Conservation (phyloP, 2,888 invertebrate genomes). For the Lycaena phlaeas region DNA sequence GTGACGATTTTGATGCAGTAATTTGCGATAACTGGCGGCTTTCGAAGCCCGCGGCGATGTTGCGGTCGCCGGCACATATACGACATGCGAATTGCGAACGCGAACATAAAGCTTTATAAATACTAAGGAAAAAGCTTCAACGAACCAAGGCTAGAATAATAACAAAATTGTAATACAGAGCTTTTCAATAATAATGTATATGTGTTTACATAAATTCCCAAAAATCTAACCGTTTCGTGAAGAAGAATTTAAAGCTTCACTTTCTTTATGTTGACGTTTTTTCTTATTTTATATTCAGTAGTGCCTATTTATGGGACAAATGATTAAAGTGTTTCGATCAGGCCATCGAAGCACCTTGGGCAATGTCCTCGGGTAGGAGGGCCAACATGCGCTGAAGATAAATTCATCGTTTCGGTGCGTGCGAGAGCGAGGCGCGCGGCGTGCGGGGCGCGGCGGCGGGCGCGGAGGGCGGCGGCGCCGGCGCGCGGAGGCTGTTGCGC, state of each 20-base stretch:
- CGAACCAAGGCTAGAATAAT: neutral
- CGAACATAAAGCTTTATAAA: slow-evolving; percentile 3
- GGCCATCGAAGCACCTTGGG: slow-evolving; percentile 24
- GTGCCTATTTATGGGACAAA: slow-evolving; percentile 26
- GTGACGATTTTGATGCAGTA: slow-evolving; percentile 11
- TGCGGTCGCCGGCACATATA: slow-evolving; percentile 8
- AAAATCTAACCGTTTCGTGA: no score
- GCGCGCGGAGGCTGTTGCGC: slow-evolving; percentile 76
- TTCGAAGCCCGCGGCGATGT: slow-evolving; percentile 10
- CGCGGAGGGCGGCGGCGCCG: slow-evolving; percentile 73
- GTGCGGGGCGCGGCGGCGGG: slow-evolving; percentile 63
- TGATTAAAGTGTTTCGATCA: slow-evolving; percentile 30
- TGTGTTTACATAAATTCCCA: no score
- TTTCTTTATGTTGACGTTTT: no score
- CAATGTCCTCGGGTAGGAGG: slow-evolving; percentile 59
- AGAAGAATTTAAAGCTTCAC: no score
- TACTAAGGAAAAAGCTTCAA: slow-evolving; percentile 2
- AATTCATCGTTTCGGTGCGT: slow-evolving; percentile 70
- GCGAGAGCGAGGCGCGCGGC: slow-evolving; percentile 39
- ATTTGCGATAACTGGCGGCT: slow-evolving; percentile 11
- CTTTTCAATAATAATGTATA: no score
- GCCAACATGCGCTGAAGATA: slow-evolving; percentile 67
- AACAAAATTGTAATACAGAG: no score
- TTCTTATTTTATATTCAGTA: no score
- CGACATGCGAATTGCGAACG: no score